Evolutionary conservation across 2,113 vertebrate species (phyloP).

Genomic region (Malurus cyaneus): DNA sequence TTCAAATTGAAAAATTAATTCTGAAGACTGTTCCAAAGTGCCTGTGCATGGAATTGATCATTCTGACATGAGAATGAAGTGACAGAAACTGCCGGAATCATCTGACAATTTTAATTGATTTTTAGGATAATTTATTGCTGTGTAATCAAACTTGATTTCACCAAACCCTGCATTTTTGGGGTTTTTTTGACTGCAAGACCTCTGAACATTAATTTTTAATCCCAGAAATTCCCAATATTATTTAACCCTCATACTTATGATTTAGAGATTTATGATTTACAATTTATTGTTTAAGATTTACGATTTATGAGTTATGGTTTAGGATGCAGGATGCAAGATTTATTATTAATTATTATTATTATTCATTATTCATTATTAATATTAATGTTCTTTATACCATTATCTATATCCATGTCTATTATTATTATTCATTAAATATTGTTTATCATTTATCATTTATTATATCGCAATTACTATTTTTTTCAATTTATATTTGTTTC

Average conservation of each 20-base stretch:
- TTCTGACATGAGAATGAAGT: not conserved
- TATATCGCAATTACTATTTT: too few relatives aligned
- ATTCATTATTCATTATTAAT: too few relatives aligned
- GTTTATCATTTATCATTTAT: too few relatives aligned
- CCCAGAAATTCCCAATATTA: not conserved
- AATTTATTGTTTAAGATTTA: too few relatives aligned
- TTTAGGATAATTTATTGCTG: not conserved
- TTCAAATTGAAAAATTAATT: not conserved
- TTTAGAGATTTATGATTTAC: too few relatives aligned
- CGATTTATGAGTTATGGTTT: too few relatives aligned
- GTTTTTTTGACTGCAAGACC: not conserved
- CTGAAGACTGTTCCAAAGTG: not conserved
- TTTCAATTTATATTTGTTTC: too few relatives aligned
- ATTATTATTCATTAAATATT: too few relatives aligned
- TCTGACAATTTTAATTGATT: not conserved
- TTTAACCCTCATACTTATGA: not conserved
- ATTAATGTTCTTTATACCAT: too few relatives aligned
- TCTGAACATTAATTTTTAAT: not conserved
- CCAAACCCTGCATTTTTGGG: not conserved
- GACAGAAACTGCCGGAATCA: not conserved
- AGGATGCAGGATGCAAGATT: too few relatives aligned
- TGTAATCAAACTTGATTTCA: not conserved
- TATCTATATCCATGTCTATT: too few relatives aligned
- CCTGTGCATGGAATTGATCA: rapidly evolving
- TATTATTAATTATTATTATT: too few relatives aligned